Evolutionary conservation across 2,888 invertebrate species (phyloP).

Genomic region (Camptogramma bilineatum): DNA sequence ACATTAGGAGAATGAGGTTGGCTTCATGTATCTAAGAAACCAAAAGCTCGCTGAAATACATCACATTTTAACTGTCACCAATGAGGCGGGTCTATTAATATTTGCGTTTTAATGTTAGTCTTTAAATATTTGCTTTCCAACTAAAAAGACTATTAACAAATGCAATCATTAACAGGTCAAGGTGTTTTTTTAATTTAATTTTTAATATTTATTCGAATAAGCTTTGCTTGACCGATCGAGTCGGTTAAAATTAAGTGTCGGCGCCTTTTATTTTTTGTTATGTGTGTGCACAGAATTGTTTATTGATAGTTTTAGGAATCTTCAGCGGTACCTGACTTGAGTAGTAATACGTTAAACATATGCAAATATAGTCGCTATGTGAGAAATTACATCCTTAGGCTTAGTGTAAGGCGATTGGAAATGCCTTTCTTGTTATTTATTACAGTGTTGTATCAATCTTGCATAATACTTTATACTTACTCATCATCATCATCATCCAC

Average conservation of each 20-base stretch:
- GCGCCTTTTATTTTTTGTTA: conserved; percentile 22
- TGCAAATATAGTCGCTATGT: conserved; percentile 29
- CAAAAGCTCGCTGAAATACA: too few species aligned
- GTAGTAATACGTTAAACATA: conserved; percentile 23
- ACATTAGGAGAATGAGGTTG: too few species aligned
- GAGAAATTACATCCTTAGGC: conserved; percentile 26
- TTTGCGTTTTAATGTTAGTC: background rate
- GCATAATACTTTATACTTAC: conserved; percentile 2
- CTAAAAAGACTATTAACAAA: background rate
- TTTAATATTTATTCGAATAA: conserved; percentile 2
- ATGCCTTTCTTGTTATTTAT: conserved; percentile 28
- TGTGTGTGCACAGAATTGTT: conserved; percentile 22
- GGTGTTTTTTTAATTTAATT: background rate
- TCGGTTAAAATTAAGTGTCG: conserved; percentile 12
- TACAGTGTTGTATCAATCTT: conserved; percentile 13
- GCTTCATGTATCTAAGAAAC: too few species aligned
- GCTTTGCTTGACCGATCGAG: background rate
- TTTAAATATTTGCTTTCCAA: conserved; percentile 10
- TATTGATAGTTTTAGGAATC: conserved; percentile 17
- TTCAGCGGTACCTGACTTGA: conserved; percentile 14
- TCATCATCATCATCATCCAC: too few species aligned
- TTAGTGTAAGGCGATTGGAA: conserved; percentile 19
- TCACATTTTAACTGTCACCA: conserved; percentile 6
- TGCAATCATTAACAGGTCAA: background rate
- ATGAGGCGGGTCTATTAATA: conserved; percentile 16